These are phyloP conservation scores for Leguminivora glycinivorella DNA, from an alignment of 1,140 invertebrate genomes.

Conservation along the genomic window DNA sequence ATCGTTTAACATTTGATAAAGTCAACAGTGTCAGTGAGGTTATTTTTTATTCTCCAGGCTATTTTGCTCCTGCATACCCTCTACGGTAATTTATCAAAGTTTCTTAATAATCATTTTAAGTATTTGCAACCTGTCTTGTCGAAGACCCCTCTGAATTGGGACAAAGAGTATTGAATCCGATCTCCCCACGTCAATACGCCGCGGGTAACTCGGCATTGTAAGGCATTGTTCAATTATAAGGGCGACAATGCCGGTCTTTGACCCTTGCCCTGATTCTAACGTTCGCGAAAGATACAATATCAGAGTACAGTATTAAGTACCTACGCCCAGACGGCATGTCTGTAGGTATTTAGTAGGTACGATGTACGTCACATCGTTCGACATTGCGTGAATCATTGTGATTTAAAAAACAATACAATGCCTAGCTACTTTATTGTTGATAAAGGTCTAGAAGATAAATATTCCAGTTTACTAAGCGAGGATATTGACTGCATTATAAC, in stretches of 20 bases:
- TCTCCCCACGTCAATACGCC: constrained; percentile 18
- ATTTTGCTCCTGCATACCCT: not conserved
- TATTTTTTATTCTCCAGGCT: not conserved
- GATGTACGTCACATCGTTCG: not conserved
- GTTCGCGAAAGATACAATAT: constrained; percentile 1
- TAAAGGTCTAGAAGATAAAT: no score
- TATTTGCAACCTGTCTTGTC: not conserved
- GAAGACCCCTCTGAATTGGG: not conserved
- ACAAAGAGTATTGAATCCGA: not conserved
- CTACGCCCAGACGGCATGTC: constrained; percentile 8
- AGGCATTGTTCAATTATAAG: constrained; percentile 18
- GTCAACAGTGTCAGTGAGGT: not conserved
- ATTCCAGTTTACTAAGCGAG: no score
- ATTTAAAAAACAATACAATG: constrained; percentile 20
- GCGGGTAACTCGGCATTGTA: constrained; percentile 11
- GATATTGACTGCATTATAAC: no score
- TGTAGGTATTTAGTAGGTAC: no score
- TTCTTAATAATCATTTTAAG: not conserved
- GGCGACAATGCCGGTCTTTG: constrained; percentile 21
- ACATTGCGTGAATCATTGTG: constrained; percentile 30
- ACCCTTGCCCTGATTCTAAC: constrained; percentile 22
- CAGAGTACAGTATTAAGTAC: constrained; percentile 1
- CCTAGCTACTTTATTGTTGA: no score
- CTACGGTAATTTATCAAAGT: not conserved
- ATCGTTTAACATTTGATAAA: not conserved